Evolutionary conservation across 2,113 vertebrate species (phyloP).

Genomic region (Tricholaema leucomelas): DNA sequence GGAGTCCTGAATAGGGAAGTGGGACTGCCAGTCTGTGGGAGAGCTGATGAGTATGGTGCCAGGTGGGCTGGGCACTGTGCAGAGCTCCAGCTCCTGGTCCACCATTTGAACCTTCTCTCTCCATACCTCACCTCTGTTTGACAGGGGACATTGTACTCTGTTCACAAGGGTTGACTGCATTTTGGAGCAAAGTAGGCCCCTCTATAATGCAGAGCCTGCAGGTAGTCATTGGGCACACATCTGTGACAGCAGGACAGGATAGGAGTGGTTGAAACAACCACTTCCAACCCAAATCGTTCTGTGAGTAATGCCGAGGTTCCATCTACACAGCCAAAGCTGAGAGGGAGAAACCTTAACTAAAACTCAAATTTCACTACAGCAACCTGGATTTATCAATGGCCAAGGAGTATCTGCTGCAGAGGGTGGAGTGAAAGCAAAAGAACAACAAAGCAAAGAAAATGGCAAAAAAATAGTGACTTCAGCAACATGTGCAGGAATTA

Average conservation of each 20-base stretch:
- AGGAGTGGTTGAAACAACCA: not conserved
- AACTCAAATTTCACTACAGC: not conserved
- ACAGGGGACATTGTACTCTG: not conserved
- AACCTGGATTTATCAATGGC: not conserved
- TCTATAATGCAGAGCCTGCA: not conserved
- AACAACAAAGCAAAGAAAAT: slow-evolving; percentile 12
- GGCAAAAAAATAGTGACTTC: not conserved
- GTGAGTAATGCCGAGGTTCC: not conserved
- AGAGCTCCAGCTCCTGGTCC: not conserved
- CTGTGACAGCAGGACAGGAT: not conserved
- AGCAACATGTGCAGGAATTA: not conserved
- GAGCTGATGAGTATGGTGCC: rapidly evolving
- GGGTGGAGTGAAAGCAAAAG: not conserved
- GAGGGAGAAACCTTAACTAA: not conserved
- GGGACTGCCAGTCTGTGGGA: not conserved
- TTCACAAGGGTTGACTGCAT: not conserved
- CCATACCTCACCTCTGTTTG: not conserved
- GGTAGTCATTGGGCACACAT: not conserved
- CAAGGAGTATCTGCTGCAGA: not conserved
- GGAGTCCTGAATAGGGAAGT: not conserved
- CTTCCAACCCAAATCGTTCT: too few species aligned
- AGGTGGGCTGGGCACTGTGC: rapidly evolving
- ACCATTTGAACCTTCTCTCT: not conserved
- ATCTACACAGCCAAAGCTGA: not conserved
- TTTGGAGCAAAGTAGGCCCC: not conserved